Conservation (phyloP, 1,140 invertebrate species). For the Caerostris extrusa region DNA sequence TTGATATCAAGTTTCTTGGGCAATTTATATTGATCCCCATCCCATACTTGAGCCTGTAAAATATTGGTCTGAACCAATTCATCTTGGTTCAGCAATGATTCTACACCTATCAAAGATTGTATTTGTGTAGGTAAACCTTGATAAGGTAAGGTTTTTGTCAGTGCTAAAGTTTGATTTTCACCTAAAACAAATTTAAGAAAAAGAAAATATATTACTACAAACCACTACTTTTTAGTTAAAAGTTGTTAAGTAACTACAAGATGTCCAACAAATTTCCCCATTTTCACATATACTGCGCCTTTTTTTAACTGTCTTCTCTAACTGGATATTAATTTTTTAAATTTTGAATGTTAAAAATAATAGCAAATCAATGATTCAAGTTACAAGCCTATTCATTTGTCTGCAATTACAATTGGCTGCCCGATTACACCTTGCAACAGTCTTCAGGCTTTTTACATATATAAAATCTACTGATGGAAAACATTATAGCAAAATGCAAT, state of each 20-base stretch:
- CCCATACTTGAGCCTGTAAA: constrained; percentile 74
- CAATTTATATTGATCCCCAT: constrained; percentile 69
- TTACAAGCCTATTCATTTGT: too few relatives aligned
- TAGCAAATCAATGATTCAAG: too few relatives aligned
- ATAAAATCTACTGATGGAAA: too few relatives aligned
- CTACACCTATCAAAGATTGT: not conserved
- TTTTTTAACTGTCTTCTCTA: not conserved
- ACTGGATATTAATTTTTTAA: too few relatives aligned
- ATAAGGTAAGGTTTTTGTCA: constrained; percentile 74
- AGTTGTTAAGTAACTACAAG: not conserved
- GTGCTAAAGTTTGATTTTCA: constrained; percentile 70
- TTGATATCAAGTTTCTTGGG: constrained; percentile 40
- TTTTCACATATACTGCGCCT: not conserved
- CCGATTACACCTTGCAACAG: too few relatives aligned
- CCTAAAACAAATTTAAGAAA: not conserved
- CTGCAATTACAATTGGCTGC: too few relatives aligned
- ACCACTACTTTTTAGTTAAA: not conserved
- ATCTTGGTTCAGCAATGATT: constrained; percentile 67
- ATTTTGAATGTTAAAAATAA: too few relatives aligned
- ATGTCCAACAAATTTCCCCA: too few relatives aligned
- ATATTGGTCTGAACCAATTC: constrained; percentile 68
- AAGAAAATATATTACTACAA: not conserved
- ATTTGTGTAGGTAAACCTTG: constrained; percentile 60
- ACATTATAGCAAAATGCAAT: too few relatives aligned
- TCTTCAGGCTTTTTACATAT: too few relatives aligned